A percentile compares a stretch with the other conserved stretches of the same genome.
Conservation (phyloP, 1,140 invertebrate genomes). For the Uloborus diversus region DNA sequence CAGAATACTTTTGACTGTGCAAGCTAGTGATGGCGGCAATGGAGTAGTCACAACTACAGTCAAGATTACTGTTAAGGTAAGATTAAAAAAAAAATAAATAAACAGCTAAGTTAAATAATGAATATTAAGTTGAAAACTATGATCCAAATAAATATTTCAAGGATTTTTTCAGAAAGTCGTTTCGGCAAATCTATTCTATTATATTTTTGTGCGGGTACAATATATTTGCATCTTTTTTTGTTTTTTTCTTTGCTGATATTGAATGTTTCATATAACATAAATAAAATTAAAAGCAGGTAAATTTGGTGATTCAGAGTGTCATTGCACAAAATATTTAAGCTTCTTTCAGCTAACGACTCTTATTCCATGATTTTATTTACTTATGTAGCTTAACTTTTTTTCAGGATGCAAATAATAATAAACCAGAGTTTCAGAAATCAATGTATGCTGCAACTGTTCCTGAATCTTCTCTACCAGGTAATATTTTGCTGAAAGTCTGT, state of each 20-base stretch:
- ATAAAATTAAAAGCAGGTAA: too few species aligned
- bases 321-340: too few species aligned
- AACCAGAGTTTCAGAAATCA: constrained; percentile 81
- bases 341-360: too few species aligned
- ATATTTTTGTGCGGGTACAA: too few species aligned
- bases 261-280: too few species aligned
- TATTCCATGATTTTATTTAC: not conserved
- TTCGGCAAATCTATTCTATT: too few species aligned
- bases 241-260: too few species aligned
- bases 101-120: not conserved
- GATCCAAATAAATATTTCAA: too few species aligned
- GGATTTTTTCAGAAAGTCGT: too few species aligned
- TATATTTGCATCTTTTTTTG: too few species aligned
- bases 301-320: too few species aligned
- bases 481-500: not conserved
- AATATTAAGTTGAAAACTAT: too few species aligned
- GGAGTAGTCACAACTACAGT: constrained; percentile 53
- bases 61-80: constrained; percentile 75
- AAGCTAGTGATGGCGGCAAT: constrained; percentile 58
- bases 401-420: constrained; percentile 89
- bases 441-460: constrained; percentile 84
- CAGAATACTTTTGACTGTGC: constrained; percentile 55
- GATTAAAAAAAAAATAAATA: not conserved
- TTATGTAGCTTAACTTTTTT: not conserved
- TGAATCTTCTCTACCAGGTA: constrained; percentile 77